phyloP scores from a whole-genome alignment of 2,113 vertebrate genomes.

The Elephantulus edwardii region DNA sequence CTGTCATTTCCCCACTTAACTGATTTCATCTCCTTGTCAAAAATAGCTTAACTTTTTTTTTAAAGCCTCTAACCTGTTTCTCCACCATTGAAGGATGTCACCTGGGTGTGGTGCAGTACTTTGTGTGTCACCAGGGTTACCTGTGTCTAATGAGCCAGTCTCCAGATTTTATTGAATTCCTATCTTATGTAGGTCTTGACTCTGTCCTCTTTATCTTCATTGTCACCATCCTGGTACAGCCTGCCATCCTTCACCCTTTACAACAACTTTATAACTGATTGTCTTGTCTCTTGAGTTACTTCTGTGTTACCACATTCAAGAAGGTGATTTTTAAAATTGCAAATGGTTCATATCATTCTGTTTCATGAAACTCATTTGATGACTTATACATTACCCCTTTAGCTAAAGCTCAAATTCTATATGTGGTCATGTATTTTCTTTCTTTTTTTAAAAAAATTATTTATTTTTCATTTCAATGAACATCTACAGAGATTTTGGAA shows the following conservation, averaged over 20 bases:
- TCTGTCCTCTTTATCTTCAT: background rate
- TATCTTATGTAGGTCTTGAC: background rate
- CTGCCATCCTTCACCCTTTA: background rate
- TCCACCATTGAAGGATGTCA: no score
- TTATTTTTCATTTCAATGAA: no score
- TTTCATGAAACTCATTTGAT: background rate
- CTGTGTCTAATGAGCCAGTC: background rate
- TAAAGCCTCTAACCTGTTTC: no score
- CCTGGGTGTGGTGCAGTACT: no score
- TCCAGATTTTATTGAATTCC: background rate
- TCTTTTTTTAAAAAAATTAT: no score
- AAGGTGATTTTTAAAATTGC: conserved; percentile 33
- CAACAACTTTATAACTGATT: background rate
- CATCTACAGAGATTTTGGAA: no score
- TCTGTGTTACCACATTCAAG: background rate
- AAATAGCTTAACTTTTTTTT: no score
- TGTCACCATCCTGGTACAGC: background rate
- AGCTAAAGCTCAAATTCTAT: conserved; percentile 10
- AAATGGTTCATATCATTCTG: background rate
- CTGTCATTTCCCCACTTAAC: no score
- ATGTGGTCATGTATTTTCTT: background rate
- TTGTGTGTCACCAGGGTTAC: no score
- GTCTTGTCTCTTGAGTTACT: background rate
- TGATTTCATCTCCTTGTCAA: no score
- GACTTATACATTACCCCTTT: background rate